Evolutionary conservation across 2,113 vertebrate species (phyloP).

Genomic region (Daboia siamensis): DNA sequence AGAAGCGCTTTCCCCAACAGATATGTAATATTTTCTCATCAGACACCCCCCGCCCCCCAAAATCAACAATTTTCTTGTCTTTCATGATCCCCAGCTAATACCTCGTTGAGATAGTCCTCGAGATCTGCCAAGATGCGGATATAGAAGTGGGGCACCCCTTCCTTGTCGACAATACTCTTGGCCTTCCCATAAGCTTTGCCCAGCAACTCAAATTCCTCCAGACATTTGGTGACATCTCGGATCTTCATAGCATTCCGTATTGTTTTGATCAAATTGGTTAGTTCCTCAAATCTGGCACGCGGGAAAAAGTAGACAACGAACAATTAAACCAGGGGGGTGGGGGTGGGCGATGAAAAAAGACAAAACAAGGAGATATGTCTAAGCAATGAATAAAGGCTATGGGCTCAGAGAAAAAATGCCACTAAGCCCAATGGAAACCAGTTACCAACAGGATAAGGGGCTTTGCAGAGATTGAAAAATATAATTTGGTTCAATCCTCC

Average conservation of each 20-base stretch:
- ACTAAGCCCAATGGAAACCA: background rate
- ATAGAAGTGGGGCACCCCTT: conserved; percentile 86
- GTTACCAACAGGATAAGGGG: background rate
- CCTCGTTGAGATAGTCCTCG: conserved; percentile 89
- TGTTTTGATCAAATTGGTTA: conserved; percentile 89
- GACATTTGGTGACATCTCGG: conserved; percentile 86
- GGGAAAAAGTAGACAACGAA: background rate
- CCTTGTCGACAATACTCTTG: conserved; percentile 90
- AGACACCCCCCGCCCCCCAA: background rate
- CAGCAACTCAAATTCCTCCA: conserved; percentile 90
- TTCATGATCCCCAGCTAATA: conserved; percentile 36
- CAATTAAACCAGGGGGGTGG: background rate
- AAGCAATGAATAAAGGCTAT: background rate
- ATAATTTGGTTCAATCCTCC: background rate
- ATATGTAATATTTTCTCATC: background rate
- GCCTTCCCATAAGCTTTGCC: conserved; percentile 87
- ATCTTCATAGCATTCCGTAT: conserved; percentile 96
- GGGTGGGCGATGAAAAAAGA: background rate
- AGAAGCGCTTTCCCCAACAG: background rate
- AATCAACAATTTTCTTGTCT: background rate
- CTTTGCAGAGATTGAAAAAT: background rate
- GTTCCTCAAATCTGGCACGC: conserved; percentile 82
- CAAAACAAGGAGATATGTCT: background rate
- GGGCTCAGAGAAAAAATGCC: background rate
- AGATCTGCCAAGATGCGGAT: conserved; percentile 86